Evolutionary conservation across 2,888 invertebrate genomes (phyloP).

Genomic region (Tenthredo amoena): DNA sequence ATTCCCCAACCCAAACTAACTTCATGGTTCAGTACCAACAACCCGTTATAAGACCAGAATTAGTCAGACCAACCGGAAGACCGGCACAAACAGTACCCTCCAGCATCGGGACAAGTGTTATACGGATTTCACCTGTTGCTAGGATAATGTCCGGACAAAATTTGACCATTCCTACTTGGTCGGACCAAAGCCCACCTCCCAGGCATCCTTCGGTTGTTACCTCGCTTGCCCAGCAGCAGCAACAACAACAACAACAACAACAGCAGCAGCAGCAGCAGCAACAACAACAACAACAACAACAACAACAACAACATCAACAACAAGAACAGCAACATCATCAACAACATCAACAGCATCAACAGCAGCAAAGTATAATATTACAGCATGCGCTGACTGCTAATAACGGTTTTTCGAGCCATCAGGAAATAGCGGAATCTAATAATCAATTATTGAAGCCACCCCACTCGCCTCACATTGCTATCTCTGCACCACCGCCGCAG

Average conservation of each 20-base stretch:
- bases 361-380: slow-evolving; percentile 74
- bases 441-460: slow-evolving; percentile 65
- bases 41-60: slow-evolving; percentile 83
- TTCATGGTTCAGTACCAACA: slow-evolving; percentile 77
- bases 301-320: slow-evolving; percentile 31
- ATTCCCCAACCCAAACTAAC: slow-evolving; percentile 78
- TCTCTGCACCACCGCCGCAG: slow-evolving; percentile 67
- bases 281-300: slow-evolving; percentile 64
- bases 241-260: slow-evolving; percentile 41
- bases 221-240: slow-evolving; percentile 70
- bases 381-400: slow-evolving; percentile 78
- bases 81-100: slow-evolving; percentile 75
- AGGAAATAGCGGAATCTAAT: slow-evolving; percentile 65
- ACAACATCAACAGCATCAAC: background rate
- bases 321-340: slow-evolving; percentile 24
- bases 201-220: slow-evolving; percentile 75
- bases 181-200: slow-evolving; percentile 73
- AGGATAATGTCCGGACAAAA: slow-evolving; percentile 69
- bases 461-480: slow-evolving; percentile 70
- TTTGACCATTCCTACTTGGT: slow-evolving; percentile 67
- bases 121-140: slow-evolving; percentile 88
- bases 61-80: slow-evolving; percentile 82
- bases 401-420: slow-evolving; percentile 71
- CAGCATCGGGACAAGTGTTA: slow-evolving; percentile 86
- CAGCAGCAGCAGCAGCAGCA: slow-evolving; percentile 50